phyloP scores from a whole-genome alignment of 2,113 vertebrate species.

The Hemiscyllium ocellatum region DNA sequence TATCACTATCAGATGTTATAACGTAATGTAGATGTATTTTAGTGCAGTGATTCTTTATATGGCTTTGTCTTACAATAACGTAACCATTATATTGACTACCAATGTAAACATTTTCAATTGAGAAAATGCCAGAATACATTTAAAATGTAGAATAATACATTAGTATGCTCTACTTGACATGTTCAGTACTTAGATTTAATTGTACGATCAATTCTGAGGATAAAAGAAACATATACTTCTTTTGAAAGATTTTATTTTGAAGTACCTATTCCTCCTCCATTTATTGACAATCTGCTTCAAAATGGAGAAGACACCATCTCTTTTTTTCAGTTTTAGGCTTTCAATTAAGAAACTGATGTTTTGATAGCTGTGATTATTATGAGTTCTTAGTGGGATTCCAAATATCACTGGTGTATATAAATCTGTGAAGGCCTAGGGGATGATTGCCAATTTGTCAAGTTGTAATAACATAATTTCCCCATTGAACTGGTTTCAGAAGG shows the following conservation, averaged over 20 bases:
- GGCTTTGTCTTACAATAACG: background rate
- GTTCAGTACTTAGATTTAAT: background rate
- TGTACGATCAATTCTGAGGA: background rate
- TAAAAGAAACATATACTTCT: background rate
- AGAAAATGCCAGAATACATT: background rate
- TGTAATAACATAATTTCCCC: too few species aligned
- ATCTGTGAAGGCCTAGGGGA: background rate
- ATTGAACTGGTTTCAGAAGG: background rate
- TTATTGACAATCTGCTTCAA: background rate
- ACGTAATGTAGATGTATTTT: background rate
- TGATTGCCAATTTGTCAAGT: background rate
- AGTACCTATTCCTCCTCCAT: background rate
- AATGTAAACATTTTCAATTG: background rate
- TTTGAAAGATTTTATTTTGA: background rate
- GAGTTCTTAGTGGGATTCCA: background rate
- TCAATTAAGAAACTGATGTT: background rate
- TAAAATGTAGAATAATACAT: background rate
- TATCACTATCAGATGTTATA: background rate
- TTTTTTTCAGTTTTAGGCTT: background rate
- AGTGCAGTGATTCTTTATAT: background rate
- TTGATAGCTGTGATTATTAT: background rate
- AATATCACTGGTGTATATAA: background rate
- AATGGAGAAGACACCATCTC: background rate
- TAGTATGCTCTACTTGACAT: background rate
- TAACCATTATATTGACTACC: background rate